Evolutionary conservation across 2,888 invertebrate genomes (phyloP).

Genomic region (Volucella bombylans): DNA sequence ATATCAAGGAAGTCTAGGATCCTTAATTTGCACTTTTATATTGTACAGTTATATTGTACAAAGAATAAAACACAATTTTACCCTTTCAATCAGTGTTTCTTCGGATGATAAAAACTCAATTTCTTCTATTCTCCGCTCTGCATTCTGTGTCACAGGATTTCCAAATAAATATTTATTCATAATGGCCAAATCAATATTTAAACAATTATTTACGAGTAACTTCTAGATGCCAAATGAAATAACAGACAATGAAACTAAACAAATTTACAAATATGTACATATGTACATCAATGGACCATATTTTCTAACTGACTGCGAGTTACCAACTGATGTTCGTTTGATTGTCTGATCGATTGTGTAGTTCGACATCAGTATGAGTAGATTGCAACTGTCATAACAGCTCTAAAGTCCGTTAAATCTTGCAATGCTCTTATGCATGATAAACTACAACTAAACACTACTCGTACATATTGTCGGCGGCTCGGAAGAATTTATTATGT

Average conservation of each 20-base stretch:
- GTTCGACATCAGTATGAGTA: background rate
- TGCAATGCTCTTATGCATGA: background rate
- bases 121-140: slow-evolving; percentile 43
- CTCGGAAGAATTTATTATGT: no score
- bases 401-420: slow-evolving; percentile 9
- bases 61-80: slow-evolving; percentile 12
- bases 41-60: no score
- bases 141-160: slow-evolving; percentile 11
- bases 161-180: slow-evolving; percentile 61
- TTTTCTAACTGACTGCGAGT: background rate
- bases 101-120: slow-evolving; percentile 51
- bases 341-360: no score
- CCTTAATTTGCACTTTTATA: no score
- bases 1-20: no score
- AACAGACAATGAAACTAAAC: slow-evolving; percentile 15
- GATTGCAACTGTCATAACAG: background rate
- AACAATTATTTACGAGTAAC: slow-evolving; percentile 13
- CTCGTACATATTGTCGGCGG: no score
- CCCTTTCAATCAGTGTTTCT: slow-evolving; percentile 15
- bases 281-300: slow-evolving; percentile 28
- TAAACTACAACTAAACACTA: background rate
- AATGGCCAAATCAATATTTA: slow-evolving; percentile 6
- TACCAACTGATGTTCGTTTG: slow-evolving; percentile 4
- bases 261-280: slow-evolving; percentile 9
- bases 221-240: slow-evolving; percentile 20